phyloP scores from a whole-genome alignment of 1,140 invertebrate species.

The Tetramorium alpestre region DNA sequence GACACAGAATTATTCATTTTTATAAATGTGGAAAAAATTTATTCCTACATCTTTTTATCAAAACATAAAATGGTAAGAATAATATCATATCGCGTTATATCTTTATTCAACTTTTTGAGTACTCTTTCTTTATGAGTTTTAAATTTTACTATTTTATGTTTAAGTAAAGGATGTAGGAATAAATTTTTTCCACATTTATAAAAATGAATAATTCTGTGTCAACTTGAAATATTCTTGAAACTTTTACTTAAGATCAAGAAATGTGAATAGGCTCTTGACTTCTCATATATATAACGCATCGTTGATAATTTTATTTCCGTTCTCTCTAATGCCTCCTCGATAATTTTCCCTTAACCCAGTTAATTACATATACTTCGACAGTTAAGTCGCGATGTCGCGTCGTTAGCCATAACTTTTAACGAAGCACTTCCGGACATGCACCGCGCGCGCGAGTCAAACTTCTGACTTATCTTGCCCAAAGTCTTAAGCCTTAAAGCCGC shows the following conservation, averaged over 20 bases:
- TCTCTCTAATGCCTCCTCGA: not conserved
- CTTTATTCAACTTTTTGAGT: not conserved
- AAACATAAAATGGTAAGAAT: not conserved
- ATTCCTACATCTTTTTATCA: not conserved
- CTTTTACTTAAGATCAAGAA: not conserved
- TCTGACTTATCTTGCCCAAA: conserved; percentile 57
- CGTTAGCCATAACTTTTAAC: conserved; percentile 56
- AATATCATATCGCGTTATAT: not conserved
- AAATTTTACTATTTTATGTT: not conserved
- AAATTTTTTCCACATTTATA: not conserved
- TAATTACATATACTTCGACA: conserved; percentile 47
- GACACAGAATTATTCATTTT: not conserved
- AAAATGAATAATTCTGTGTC: not conserved
- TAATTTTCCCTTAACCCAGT: conserved; percentile 24
- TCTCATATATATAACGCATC: not conserved
- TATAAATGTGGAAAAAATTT: not conserved
- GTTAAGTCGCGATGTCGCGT: conserved; percentile 42
- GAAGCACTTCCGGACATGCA: conserved; percentile 49
- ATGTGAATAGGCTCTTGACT: not conserved
- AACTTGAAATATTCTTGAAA: not conserved
- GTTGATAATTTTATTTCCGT: conserved; percentile 6
- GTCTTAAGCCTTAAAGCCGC: conserved; percentile 56
- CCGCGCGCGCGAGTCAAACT: conserved; percentile 49
- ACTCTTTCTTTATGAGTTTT: no score
- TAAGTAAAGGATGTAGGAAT: not conserved